These are phyloP conservation scores for Pteropus rufus DNA, from an alignment of 2,797 vertebrate genomes.

Conservation along the genomic window DNA sequence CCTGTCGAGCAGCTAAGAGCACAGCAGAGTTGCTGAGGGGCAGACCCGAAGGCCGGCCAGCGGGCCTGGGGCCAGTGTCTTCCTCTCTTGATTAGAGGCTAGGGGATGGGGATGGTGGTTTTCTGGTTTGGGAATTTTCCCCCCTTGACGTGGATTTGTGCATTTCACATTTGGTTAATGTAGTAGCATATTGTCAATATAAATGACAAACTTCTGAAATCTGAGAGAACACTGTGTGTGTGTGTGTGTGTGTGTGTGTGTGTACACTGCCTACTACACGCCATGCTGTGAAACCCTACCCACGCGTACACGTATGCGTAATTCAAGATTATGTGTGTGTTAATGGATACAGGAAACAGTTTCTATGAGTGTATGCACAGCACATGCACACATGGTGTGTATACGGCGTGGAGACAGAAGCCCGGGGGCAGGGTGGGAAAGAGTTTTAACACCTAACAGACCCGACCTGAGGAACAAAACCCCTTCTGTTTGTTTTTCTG, in stretches of 20 bases:
- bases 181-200: neutral
- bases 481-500: neutral
- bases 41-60: neutral
- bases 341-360: neutral
- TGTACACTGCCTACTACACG: neutral
- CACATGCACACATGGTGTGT: no score
- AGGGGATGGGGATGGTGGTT: neutral
- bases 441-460: neutral
- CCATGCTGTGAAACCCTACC: neutral
- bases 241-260: no score
- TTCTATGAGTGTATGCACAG: rapidly evolving
- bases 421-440: no score
- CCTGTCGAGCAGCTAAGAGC: neutral
- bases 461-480: neutral
- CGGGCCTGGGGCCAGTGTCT: rapidly evolving
- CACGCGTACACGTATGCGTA: rapidly evolving
- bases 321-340: neutral
- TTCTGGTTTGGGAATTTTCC: neutral
- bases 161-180: neutral
- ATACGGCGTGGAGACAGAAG: rapidly evolving
- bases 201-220: neutral
- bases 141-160: neutral
- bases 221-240: rapidly evolving
- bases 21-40: neutral
- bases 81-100: neutral